A percentile compares a stretch with the other conserved stretches of the same genome.
Evolutionary conservation across 2,113 vertebrate species (phyloP).

Genomic region (Psophia crepitans): DNA sequence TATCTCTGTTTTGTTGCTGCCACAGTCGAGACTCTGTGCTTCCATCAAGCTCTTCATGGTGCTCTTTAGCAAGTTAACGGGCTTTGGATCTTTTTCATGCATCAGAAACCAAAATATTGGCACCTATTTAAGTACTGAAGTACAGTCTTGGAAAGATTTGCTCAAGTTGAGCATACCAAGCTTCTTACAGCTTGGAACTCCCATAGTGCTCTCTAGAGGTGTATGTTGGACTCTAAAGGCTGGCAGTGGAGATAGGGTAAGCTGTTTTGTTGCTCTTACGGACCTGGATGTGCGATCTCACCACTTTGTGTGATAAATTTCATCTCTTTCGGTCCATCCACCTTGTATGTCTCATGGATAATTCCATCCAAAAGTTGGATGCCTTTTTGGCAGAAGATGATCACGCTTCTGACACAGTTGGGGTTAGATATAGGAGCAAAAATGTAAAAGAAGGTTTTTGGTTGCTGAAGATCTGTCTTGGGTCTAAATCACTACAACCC

Average conservation of each 20-base stretch:
- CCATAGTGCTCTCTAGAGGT: neutral
- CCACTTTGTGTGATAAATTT: neutral
- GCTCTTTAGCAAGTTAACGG: neutral
- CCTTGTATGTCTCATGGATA: no score
- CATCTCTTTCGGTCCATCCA: neutral
- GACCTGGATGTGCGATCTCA: neutral
- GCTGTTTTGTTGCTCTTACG: neutral
- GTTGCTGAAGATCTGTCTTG: neutral
- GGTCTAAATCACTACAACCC: neutral
- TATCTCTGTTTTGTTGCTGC: neutral
- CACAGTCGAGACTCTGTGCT: neutral
- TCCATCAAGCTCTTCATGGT: neutral
- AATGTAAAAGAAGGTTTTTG: neutral
- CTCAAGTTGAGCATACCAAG: conserved; percentile 17
- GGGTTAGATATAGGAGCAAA: neutral
- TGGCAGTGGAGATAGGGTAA: neutral
- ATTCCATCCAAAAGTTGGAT: no score
- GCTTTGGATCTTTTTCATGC: neutral
- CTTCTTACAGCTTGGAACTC: neutral
- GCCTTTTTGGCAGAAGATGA: neutral
- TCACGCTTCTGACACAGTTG: neutral
- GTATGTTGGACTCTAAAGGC: neutral
- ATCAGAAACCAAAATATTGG: neutral
- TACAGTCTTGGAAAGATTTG: conserved; percentile 23
- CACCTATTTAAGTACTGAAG: neutral